phyloP scores from a whole-genome alignment of 2,797 vertebrate genomes.

The Sebastes reedi region DNA sequence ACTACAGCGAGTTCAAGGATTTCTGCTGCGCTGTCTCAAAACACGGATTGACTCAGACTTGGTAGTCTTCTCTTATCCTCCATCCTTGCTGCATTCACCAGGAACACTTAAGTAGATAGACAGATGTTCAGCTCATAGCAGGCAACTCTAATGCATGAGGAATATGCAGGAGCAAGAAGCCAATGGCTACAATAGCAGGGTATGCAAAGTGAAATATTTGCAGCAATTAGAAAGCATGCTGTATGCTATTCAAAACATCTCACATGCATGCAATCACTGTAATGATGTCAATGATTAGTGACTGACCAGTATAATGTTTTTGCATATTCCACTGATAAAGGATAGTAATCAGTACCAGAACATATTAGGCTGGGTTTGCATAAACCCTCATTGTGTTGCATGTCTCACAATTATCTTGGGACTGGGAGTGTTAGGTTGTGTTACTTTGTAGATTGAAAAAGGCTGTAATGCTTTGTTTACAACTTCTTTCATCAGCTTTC shows the following conservation, averaged over 20 bases:
- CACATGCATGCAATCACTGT: not conserved
- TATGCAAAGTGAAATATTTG: slow-evolving; percentile 10
- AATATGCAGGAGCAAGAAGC: not conserved
- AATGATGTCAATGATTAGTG: not conserved
- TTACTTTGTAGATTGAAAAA: slow-evolving; percentile 13
- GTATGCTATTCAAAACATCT: not conserved
- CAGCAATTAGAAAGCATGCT: not conserved
- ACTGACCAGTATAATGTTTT: not conserved
- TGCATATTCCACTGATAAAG: not conserved
- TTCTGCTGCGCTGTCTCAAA: slow-evolving; percentile 40
- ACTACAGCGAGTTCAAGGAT: slow-evolving; percentile 32
- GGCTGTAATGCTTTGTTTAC: not conserved
- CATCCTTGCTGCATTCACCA: slow-evolving; percentile 1
- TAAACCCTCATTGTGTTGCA: not conserved
- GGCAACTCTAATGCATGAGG: not conserved
- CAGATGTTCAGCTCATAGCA: slow-evolving; percentile 11
- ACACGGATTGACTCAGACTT: slow-evolving; percentile 11
- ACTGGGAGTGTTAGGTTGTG: not conserved
- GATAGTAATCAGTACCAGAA: not conserved
- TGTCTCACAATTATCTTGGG: not conserved
- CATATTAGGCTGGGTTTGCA: not conserved
- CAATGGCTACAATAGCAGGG: not conserved
- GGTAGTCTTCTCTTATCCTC: not conserved
- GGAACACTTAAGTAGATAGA: slow-evolving; percentile 11
- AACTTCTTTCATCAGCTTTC: not conserved